These are phyloP conservation scores for Apodemus agrarius DNA, from an alignment of 2,797 vertebrate species.

Conservation along the genomic window DNA sequence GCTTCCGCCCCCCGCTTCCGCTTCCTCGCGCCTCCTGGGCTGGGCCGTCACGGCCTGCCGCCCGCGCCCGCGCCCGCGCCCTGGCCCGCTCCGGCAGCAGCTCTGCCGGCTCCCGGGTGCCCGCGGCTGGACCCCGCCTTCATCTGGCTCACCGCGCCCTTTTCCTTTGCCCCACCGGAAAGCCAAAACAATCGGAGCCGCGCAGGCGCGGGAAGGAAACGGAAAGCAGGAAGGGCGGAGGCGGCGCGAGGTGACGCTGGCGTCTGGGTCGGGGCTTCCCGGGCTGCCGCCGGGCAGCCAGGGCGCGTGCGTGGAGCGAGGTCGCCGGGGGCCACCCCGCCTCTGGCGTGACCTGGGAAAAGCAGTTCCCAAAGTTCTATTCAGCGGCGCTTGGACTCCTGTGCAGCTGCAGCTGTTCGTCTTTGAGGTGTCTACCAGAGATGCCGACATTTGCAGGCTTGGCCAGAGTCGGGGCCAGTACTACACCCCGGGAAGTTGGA, in stretches of 20 bases:
- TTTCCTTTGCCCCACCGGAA: constrained; percentile 73
- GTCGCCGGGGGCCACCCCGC: background rate
- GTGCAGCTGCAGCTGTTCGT: background rate
- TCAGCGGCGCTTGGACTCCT: background rate
- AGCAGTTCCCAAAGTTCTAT: background rate
- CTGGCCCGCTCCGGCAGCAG: background rate
- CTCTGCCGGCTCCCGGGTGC: constrained; percentile 66
- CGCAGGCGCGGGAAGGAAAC: constrained; percentile 76
- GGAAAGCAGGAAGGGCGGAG: constrained; percentile 71
- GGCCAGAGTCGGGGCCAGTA: background rate
- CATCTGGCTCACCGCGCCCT: constrained; percentile 60
- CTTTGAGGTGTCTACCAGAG: background rate
- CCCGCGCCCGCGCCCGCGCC: background rate
- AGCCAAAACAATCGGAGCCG: constrained; percentile 78
- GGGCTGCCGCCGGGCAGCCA: background rate
- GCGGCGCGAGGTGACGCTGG: constrained; percentile 28
- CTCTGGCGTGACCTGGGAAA: background rate
- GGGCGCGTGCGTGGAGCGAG: background rate
- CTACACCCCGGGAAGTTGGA: background rate
- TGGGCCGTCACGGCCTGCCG: background rate
- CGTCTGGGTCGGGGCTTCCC: background rate
- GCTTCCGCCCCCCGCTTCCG: background rate
- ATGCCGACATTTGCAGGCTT: background rate
- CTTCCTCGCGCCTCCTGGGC: constrained; percentile 34
- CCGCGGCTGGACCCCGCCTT: background rate